A percentile compares a stretch with the other conserved stretches of the same genome.
Evolutionary conservation across 2,113 vertebrate species (phyloP).

Genomic region (Phylloscopus trochiloides): DNA sequence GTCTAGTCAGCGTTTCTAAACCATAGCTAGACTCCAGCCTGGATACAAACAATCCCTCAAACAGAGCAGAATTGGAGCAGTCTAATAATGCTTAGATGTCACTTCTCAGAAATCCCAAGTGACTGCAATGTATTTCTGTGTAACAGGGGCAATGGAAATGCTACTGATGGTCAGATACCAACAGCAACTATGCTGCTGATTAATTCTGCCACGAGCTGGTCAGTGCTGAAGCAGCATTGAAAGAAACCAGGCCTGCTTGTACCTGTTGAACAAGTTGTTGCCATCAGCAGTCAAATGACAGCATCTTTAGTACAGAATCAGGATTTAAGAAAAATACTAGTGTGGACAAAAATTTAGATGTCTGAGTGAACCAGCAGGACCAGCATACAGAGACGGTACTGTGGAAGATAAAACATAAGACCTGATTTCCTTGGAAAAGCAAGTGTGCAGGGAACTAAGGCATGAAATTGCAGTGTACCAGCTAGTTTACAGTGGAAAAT

Average conservation of each 20-base stretch:
- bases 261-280: not conserved
- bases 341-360: not conserved
- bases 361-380: not conserved
- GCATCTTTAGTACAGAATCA: not conserved
- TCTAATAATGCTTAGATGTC: not conserved
- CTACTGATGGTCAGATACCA: not conserved
- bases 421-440: not conserved
- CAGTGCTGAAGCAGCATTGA: not conserved
- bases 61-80: not conserved
- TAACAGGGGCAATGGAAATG: not conserved
- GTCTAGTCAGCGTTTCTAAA: slow-evolving; percentile 11
- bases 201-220: not conserved
- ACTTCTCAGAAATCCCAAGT: not conserved
- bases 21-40: not conserved
- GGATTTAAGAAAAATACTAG: not conserved
- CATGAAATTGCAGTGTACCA: not conserved
- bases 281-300: not conserved
- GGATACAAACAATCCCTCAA: not conserved
- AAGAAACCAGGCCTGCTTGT: not conserved
- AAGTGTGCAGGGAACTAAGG: not conserved
- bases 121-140: not conserved
- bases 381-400: not conserved
- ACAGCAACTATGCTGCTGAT: not conserved
- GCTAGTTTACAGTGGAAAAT: not conserved
- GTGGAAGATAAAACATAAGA: not conserved